phyloP scores from a whole-genome alignment of 2,888 invertebrate species.

The Nephrotoma flavescens region DNA sequence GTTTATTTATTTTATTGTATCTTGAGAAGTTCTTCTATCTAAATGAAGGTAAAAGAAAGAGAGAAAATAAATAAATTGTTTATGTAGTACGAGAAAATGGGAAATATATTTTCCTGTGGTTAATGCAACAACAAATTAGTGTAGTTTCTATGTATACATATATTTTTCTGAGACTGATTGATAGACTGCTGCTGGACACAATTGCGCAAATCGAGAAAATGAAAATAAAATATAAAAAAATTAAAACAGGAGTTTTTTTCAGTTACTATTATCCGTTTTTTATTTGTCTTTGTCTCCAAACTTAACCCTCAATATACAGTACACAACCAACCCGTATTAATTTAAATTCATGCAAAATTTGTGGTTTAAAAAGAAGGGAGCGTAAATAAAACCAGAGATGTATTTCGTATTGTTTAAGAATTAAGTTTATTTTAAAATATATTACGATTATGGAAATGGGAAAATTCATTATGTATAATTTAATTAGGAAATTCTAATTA shows the following conservation, averaged over 20 bases:
- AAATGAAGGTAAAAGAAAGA: background rate
- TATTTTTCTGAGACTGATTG: background rate
- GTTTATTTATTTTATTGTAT: background rate
- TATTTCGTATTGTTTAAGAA: too few species aligned
- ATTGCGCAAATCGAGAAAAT: background rate
- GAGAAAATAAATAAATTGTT: background rate
- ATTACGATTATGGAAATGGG: too few species aligned
- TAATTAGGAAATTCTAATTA: too few species aligned
- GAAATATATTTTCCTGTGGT: background rate
- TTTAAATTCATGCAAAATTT: background rate
- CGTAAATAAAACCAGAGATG: too few species aligned
- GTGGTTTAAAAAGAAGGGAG: background rate
- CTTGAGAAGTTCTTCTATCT: background rate
- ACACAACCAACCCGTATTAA: background rate
- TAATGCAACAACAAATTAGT: background rate
- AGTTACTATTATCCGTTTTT: background rate
- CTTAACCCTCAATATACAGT: background rate
- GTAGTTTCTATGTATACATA: background rate
- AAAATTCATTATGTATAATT: too few species aligned
- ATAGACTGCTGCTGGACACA: background rate
- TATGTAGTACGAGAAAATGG: background rate
- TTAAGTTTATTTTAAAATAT: too few species aligned
- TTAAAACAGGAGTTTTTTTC: background rate
- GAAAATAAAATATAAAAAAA: background rate
- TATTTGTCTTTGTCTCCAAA: background rate